phyloP scores from a whole-genome alignment of 1,140 invertebrate genomes.

The Philopotamus ludificatus region DNA sequence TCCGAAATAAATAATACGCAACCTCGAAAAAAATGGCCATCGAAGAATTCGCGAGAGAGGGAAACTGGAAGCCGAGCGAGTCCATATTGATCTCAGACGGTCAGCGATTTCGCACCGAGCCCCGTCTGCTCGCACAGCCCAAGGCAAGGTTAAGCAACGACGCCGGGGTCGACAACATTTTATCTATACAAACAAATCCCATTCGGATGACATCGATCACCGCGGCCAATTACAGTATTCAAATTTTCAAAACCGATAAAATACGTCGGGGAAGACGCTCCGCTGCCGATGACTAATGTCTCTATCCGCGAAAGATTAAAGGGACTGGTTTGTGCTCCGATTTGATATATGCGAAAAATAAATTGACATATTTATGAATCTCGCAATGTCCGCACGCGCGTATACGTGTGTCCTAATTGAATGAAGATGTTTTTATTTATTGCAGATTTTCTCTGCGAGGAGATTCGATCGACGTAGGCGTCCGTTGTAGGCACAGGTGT shows the following conservation, averaged over 20 bases:
- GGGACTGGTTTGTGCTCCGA: conserved; percentile 8
- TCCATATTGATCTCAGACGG: conserved; percentile 37
- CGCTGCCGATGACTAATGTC: conserved; percentile 40
- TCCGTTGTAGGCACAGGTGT: conserved; percentile 14
- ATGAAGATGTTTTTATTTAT: too few relatives aligned
- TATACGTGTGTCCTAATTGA: conserved; percentile 41
- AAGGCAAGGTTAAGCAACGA: conserved; percentile 31
- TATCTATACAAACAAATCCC: neutral
- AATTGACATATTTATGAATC: conserved; percentile 39
- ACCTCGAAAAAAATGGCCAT: too few relatives aligned
- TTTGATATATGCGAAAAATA: conserved; percentile 20
- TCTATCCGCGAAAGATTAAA: conserved; percentile 25
- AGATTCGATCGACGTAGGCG: too few relatives aligned
- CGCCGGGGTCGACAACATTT: conserved; percentile 13
- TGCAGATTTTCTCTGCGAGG: too few relatives aligned
- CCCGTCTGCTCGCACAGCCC: conserved; percentile 22
- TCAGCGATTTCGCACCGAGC: conserved; percentile 31
- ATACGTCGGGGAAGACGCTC: conserved; percentile 32
- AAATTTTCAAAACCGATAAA: conserved; percentile 41
- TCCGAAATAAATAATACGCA: too few relatives aligned
- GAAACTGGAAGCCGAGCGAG: conserved; percentile 9
- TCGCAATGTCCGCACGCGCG: conserved; percentile 35
- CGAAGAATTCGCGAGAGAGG: neutral
- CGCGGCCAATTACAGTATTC: conserved; percentile 40
- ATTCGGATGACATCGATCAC: neutral